These are phyloP conservation scores for Heteropelma amictum DNA, from an alignment of 2,888 invertebrate species.

Conservation along the genomic window DNA sequence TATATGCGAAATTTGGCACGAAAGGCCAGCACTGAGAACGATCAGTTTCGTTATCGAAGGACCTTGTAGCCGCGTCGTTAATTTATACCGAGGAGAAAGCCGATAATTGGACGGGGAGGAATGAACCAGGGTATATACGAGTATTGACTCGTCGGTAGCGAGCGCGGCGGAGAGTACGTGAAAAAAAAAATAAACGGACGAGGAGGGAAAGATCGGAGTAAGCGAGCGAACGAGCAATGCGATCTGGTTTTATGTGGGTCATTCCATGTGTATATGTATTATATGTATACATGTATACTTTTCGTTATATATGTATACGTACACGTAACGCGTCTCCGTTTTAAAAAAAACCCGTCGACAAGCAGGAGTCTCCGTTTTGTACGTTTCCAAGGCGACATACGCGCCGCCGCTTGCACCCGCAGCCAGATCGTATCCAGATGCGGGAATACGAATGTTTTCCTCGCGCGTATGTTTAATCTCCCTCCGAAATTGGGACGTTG, in stretches of 20 bases:
- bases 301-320: not conserved
- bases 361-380: too few relatives aligned
- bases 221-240: conserved; percentile 27
- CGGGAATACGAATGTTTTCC: too few relatives aligned
- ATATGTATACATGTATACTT: too few relatives aligned
- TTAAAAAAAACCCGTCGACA: conserved; percentile 8
- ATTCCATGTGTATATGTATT: too few relatives aligned
- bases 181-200: conserved; percentile 1
- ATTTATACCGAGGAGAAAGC: conserved; percentile 42
- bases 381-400: too few relatives aligned
- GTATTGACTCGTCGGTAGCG: not conserved
- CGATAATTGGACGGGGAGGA: conserved; percentile 43
- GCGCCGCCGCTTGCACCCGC: too few relatives aligned
- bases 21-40: too few relatives aligned
- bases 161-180: conserved; percentile 14
- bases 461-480: too few relatives aligned
- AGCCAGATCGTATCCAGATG: too few relatives aligned
- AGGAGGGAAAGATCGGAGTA: not conserved
- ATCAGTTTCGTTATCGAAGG: too few relatives aligned
- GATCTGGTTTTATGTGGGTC: conserved; percentile 60
- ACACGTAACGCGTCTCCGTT: conserved; percentile 30
- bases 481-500: too few relatives aligned
- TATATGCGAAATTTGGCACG: too few relatives aligned
- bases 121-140: conserved; percentile 13
- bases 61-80: not conserved